phyloP scores from a whole-genome alignment of 1,140 invertebrate genomes.

The Drosophila subpulchrella region DNA sequence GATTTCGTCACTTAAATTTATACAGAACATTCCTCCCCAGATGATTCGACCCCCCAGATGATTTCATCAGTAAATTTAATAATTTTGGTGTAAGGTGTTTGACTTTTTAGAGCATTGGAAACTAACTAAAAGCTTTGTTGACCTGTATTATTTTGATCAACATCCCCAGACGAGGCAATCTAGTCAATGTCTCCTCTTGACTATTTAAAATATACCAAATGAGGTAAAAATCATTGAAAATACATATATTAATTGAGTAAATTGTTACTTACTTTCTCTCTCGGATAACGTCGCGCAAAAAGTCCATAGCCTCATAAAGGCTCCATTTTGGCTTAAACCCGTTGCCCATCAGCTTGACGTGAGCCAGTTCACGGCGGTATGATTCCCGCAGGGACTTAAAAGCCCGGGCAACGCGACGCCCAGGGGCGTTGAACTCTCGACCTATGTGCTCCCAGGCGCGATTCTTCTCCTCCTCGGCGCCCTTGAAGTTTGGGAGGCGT shows the following conservation, averaged over 20 bases:
- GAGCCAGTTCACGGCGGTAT: constrained; percentile 78
- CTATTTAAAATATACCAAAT: no score
- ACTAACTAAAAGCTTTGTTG: no score
- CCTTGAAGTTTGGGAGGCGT: constrained; percentile 81
- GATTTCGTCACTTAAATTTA: no score
- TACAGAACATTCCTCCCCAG: no score
- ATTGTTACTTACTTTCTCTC: constrained; percentile 79
- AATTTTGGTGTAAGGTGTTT: no score
- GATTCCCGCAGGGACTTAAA: constrained; percentile 82
- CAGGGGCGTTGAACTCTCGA: constrained; percentile 80
- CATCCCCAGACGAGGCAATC: no score
- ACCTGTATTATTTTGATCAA: no score
- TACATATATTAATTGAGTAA: not conserved
- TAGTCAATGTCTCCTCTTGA: no score
- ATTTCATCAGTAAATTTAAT: no score
- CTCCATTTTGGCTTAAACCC: constrained; percentile 83
- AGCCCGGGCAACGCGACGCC: constrained; percentile 75
- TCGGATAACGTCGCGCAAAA: constrained; percentile 75
- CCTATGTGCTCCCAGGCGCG: constrained; percentile 82
- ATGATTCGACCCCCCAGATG: no score
- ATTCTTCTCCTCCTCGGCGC: constrained; percentile 83
- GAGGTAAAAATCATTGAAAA: no score
- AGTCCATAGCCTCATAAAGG: constrained; percentile 81
- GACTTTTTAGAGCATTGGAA: no score
- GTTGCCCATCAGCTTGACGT: constrained; percentile 80